Percentiles rank a stretch among this genome's conserved stretches.
These are phyloP conservation scores for Polydrusus tereticollis DNA, from an alignment of 2,888 invertebrate species.

Conservation along the genomic window DNA sequence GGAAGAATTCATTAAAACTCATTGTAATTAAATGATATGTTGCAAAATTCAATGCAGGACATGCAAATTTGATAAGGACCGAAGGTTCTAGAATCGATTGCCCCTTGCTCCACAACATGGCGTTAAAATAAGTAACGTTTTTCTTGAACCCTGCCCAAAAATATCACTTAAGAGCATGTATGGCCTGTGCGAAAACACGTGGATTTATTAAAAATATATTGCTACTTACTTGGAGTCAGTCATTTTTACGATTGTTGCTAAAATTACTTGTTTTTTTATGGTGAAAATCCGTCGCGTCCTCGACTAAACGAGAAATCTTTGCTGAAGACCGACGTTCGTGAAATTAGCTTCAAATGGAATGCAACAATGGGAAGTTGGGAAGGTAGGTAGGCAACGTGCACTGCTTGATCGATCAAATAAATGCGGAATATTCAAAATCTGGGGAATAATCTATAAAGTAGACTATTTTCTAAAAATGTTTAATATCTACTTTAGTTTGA, in stretches of 20 bases:
- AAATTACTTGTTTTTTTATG: conserved; percentile 11
- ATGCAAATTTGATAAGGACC: not conserved
- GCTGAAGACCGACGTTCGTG: not conserved
- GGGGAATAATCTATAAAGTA: not conserved
- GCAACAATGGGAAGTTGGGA: too few relatives aligned
- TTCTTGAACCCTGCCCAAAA: not conserved
- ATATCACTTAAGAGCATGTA: not conserved
- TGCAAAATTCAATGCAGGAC: not conserved
- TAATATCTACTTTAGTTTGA: not conserved
- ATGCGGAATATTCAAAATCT: not conserved
- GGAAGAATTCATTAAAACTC: not conserved
- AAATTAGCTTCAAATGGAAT: not conserved
- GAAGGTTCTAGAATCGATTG: conserved; percentile 49
- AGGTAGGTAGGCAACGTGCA: not conserved
- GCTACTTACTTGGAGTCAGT: conserved; percentile 45
- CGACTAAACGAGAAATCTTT: not conserved
- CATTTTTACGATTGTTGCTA: conserved; percentile 29
- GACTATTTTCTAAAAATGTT: not conserved
- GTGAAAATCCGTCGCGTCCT: not conserved
- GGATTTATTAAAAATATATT: not conserved
- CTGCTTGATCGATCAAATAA: not conserved
- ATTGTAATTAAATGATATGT: not conserved
- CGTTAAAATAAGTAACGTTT: conserved; percentile 12
- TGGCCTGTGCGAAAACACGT: not conserved
- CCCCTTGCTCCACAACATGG: conserved; percentile 41